These are phyloP conservation scores for Xerus inauris DNA, from an alignment of 2,113 vertebrate species.

Conservation along the genomic window DNA sequence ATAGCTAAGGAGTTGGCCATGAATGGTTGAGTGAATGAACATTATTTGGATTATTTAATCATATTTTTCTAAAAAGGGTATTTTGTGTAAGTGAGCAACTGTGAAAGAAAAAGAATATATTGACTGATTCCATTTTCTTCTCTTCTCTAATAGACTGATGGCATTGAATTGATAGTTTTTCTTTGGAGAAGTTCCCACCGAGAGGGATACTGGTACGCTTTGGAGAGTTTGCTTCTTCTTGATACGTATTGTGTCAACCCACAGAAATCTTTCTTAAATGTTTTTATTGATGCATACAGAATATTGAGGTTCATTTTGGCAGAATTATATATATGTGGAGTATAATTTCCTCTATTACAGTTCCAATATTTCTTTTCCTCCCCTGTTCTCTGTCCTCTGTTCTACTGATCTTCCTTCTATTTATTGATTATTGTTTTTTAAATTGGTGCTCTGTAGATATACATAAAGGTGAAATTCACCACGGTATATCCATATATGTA, in stretches of 20 bases:
- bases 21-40: neutral
- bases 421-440: too few relatives aligned
- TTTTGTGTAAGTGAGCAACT: neutral
- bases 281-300: too few relatives aligned
- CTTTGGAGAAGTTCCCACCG: constrained; percentile 20
- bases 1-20: neutral
- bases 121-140: constrained; percentile 29
- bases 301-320: too few relatives aligned
- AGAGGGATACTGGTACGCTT: neutral
- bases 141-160: neutral
- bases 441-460: too few relatives aligned
- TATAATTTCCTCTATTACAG: too few relatives aligned
- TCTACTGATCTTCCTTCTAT: too few relatives aligned
- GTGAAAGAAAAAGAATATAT: constrained; percentile 32
- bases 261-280: neutral
- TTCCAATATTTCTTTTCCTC: too few relatives aligned
- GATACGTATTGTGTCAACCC: neutral
- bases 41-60: constrained; percentile 45
- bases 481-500: too few relatives aligned
- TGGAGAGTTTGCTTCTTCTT: neutral
- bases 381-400: too few relatives aligned
- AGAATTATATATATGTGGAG: too few relatives aligned
- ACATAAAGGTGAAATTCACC: too few relatives aligned
- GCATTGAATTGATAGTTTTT: neutral
- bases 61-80: constrained; percentile 7